A percentile compares a stretch with the other conserved stretches of the same genome.
Conservation (phyloP, 2,888 invertebrate species). For the Drosophila mimica region DNA sequence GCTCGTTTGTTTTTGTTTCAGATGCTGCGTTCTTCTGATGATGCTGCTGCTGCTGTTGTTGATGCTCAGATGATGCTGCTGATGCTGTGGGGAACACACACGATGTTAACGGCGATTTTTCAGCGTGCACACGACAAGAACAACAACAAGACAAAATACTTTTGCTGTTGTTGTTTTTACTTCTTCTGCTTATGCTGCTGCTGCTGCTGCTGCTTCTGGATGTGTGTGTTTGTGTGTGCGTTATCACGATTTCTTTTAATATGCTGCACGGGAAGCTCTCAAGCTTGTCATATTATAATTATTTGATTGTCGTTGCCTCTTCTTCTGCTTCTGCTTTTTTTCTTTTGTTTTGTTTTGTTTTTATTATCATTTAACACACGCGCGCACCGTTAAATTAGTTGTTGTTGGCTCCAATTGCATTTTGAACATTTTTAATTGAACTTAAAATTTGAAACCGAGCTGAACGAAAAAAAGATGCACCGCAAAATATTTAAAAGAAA, state of each 20-base stretch:
- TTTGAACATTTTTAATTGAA: slow-evolving; percentile 12
- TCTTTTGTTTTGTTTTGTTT: slow-evolving; percentile 10
- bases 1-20: slow-evolving; percentile 53
- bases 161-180: slow-evolving; percentile 31
- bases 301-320: slow-evolving; percentile 45
- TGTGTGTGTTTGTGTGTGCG: slow-evolving; percentile 48
- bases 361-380: slow-evolving; percentile 42
- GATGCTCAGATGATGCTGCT: slow-evolving; percentile 9
- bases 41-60: slow-evolving; percentile 24
- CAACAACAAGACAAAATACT: slow-evolving; percentile 35
- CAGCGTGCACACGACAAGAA: slow-evolving; percentile 48
- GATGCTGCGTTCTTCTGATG: slow-evolving; percentile 14
- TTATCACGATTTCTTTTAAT: slow-evolving; percentile 63
- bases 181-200: slow-evolving; percentile 21
- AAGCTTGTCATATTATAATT: slow-evolving; percentile 55
- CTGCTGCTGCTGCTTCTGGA: slow-evolving; percentile 21
- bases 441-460: slow-evolving; percentile 10
- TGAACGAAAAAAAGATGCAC: slow-evolving; percentile 10
- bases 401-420: slow-evolving; percentile 18
- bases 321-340: slow-evolving; percentile 7
- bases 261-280: slow-evolving; percentile 58
- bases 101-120: slow-evolving; percentile 52
- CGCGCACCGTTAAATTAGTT: slow-evolving; percentile 40
- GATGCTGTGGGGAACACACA: slow-evolving; percentile 47
- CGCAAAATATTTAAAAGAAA: slow-evolving; percentile 18